Evolutionary conservation across 64 coral and sea anemone genomes (phyloP).

Genomic region (Montipora foliosa): DNA sequence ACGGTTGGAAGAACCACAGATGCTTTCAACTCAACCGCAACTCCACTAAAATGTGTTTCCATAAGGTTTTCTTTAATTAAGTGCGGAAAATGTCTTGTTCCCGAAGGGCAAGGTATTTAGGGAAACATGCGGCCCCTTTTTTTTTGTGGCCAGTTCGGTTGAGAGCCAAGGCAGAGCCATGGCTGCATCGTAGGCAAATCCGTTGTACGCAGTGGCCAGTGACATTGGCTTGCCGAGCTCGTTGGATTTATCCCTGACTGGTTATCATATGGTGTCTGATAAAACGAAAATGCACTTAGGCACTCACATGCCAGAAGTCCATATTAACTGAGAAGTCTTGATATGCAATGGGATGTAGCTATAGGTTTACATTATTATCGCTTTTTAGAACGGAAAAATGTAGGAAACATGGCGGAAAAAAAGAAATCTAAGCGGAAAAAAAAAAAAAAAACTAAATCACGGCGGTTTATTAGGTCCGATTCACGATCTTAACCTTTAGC

Average conservation of each 20-base stretch:
- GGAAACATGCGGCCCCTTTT: conserved; percentile 11
- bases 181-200: conserved; percentile 80
- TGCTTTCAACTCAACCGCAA: no score
- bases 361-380: no score
- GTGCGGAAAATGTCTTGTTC: conserved; percentile 16
- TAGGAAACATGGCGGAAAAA: no score
- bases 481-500: no score
- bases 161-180: conserved; percentile 52
- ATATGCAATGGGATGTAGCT: no score
- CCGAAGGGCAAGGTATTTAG: conserved; percentile 37
- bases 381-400: no score
- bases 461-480: no score
- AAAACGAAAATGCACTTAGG: background rate
- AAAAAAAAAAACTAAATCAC: no score
- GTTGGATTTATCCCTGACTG: background rate
- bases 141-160: conserved; percentile 33
- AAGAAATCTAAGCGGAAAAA: no score
- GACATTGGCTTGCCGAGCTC: background rate
- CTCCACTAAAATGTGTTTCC: no score
- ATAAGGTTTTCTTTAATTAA: conserved; percentile 49
- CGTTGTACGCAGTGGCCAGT: conserved; percentile 54
- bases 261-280: conserved; percentile 50
- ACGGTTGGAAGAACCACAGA: no score
- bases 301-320: background rate
- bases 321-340: no score